Evolutionary conservation across 2,888 invertebrate species (phyloP), one percentile per base, ranked within the genome.

Genomic region (Julus scanicus): DNA sequence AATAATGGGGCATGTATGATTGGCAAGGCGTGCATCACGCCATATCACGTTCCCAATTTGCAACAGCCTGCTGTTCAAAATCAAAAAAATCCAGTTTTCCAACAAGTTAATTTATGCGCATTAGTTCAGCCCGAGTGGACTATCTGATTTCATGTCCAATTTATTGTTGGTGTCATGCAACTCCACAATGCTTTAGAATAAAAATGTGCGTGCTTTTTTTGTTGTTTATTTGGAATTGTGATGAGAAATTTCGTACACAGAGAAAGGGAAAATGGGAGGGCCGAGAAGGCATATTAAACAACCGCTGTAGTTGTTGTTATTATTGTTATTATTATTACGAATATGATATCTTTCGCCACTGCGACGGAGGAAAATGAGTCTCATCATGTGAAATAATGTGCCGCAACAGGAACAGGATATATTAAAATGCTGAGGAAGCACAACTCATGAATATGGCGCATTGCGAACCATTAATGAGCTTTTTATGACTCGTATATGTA

Each of bases 81-180:
- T 80, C 3, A 80, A 80, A 71, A 71, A 80, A 80, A 80, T 80
- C 80, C 37, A 80, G 20, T 80, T 37, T 80, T 37, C 37, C 37
- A 80, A 80, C 37, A 80, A 80, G 80, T 80, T 80, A 37, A 80
- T 80, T 80, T 80, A 80, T 80, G 80, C 80, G 37, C 80, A 80
- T 80, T 80, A 80, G 80, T 80, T 80, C 80, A 80, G 80, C 80
- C 37, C 37, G 29, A 37, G 80, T 80, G 80, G 29, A 80, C 80
- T 20, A 80, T 80, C 80, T 37, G 80, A 80, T 80, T 80, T 80
- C 80, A 37, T 80, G 80, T 80, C 80, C 37, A 80, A 80, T 80
- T 80, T 80, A 80, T 80, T 80, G 80, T 80, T 37, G 37, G 37
- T 20, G 37, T 80, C 37, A 80, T 80, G 80, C 80, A 37, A 37